Evolutionary conservation across 2,113 vertebrate species (phyloP).

Genomic region (Calyptomena viridis): DNA sequence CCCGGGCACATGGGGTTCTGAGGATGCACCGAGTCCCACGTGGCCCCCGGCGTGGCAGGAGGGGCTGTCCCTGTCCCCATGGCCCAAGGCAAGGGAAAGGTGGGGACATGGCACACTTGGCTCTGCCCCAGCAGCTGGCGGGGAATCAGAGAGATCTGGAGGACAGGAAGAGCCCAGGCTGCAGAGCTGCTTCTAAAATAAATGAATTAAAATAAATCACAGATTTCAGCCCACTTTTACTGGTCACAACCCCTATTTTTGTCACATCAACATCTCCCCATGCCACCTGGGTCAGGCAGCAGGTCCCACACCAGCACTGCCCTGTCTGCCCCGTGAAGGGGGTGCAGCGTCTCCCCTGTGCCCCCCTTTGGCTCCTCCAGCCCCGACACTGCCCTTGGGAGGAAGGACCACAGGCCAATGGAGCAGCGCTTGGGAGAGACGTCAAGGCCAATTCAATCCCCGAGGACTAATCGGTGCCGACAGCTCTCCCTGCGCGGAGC

Average conservation of each 20-base stretch:
- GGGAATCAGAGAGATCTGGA: background rate
- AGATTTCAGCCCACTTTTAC: background rate
- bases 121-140: background rate
- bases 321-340: rapidly evolving
- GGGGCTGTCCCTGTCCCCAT: background rate
- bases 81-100: background rate
- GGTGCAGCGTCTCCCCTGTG: background rate
- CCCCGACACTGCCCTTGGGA: background rate
- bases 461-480: background rate
- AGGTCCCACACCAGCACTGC: background rate
- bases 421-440: background rate
- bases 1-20: background rate
- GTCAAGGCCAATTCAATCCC: background rate
- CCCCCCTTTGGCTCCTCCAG: background rate
- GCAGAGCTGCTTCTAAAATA: background rate
- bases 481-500: background rate
- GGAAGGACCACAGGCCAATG: background rate
- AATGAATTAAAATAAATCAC: background rate
- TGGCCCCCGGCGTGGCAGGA: background rate
- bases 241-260: rapidly evolving
- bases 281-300: rapidly evolving
- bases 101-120: background rate
- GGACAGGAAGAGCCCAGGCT: background rate
- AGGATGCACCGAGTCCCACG: background rate
- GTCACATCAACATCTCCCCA: background rate